A percentile compares a stretch with the other conserved stretches of the same genome.
Conservation (phyloP, 2,797 vertebrate species). For the Peromyscus nudipes region DNA sequence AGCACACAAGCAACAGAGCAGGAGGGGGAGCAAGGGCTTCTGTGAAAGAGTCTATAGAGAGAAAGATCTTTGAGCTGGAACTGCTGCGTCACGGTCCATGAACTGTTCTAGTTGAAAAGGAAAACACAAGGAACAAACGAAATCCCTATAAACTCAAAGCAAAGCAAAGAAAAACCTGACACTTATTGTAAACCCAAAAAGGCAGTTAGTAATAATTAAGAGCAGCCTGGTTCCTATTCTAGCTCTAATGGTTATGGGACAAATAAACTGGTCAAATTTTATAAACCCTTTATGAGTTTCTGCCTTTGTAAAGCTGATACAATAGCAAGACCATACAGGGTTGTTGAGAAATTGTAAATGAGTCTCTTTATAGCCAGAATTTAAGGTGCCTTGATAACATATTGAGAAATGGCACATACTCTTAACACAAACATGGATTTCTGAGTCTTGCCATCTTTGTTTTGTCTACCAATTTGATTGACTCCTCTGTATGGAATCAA, state of each 20-base stretch:
- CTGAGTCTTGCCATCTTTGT: background rate
- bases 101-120: slow-evolving; percentile 50
- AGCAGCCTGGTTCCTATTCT: background rate
- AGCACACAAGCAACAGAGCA: background rate
- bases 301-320: slow-evolving; percentile 1
- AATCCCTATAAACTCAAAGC: slow-evolving; percentile 34
- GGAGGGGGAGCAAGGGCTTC: background rate
- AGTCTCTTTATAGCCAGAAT: background rate
- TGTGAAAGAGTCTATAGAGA: slow-evolving; percentile 30
- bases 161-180: slow-evolving; percentile 59
- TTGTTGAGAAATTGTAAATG: background rate
- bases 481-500: background rate
- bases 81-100: slow-evolving; percentile 49
- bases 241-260: background rate
- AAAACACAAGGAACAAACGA: slow-evolving; percentile 46
- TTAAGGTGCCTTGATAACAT: slow-evolving; percentile 23
- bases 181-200: slow-evolving; percentile 6
- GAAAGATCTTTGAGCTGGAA: slow-evolving; percentile 55
- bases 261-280: background rate
- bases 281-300: slow-evolving; percentile 40
- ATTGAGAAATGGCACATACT: background rate
- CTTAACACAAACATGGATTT: slow-evolving; percentile 32
- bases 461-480: slow-evolving; percentile 29
- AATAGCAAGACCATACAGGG: background rate
- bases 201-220: slow-evolving; percentile 36